phyloP scores from a whole-genome alignment of 2,113 vertebrate species.

The Struthio camelus region DNA sequence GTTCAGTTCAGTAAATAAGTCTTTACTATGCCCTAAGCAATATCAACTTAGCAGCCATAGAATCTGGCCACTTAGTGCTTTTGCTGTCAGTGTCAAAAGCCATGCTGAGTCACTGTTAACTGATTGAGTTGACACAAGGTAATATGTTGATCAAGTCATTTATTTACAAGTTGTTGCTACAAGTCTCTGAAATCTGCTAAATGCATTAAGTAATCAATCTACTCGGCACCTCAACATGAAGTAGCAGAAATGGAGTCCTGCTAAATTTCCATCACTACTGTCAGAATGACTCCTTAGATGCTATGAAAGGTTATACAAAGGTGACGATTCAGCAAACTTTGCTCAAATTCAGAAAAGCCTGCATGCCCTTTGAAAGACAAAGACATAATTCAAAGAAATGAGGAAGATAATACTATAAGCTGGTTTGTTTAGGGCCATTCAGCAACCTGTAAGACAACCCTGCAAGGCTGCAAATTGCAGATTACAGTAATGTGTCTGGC shows the following conservation, averaged over 20 bases:
- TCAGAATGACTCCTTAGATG: neutral
- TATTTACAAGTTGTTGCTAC: neutral
- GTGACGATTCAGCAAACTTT: neutral
- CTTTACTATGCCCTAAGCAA: neutral
- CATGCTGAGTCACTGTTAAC: constrained; percentile 31
- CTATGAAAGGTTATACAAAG: neutral
- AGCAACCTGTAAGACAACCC: neutral
- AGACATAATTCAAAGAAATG: neutral
- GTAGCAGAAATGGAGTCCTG: neutral
- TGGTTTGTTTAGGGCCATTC: neutral
- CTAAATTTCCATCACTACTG: neutral
- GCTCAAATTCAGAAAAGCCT: neutral
- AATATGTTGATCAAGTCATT: neutral
- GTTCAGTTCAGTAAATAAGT: constrained; percentile 13
- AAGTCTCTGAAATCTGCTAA: neutral
- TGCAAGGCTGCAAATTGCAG: neutral
- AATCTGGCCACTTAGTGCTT: constrained; percentile 28
- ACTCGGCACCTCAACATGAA: neutral
- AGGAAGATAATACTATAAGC: neutral
- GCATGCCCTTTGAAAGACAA: neutral
- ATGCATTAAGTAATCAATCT: neutral
- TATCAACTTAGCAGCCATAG: constrained; percentile 52
- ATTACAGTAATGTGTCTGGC: neutral
- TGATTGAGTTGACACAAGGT: neutral
- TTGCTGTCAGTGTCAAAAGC: constrained; percentile 9